Base-by-base conservation (phyloP, 2,888 invertebrate species). In the Leptura quadrifasciata region DNA sequence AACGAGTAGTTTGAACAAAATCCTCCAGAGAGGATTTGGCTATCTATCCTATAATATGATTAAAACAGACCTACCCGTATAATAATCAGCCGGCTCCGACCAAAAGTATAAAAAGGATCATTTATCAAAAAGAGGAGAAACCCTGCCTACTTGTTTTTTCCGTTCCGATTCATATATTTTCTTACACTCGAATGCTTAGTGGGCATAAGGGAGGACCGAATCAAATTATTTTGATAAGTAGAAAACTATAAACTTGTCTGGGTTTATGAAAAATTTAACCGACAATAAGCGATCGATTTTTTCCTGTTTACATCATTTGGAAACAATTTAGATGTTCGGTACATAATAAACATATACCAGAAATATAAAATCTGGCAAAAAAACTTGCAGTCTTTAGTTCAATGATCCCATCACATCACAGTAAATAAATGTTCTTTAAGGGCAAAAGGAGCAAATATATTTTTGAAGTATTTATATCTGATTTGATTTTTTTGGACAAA, bases 121-220 rank as follows among this genome's bases (percentile, higher is more conserved):
- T 85, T 84, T 84, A 85, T 85, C 84, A 84, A 83, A 82, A n/a
- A 47, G n/a, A n/a, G 6, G 47, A 47, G 47, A 47, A 74, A 77
- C 77, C 79, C 79, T 80, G 77, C 80, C 71, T 72, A 76, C 77
- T 76, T 80, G 74, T 83, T 84, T 83, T 47, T 83, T 81, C 15
- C 82, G 83, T 83, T 82, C 82, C 78, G 84, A 82, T 77, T 81
- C 83, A 84, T 85, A 83, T 84, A 83, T 84, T 84, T 80, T 68
- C 71, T 80, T 79, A 76, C 77, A 80, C 80, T 74, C 76, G 77
- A 47, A 47, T 47, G n/a, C n/a, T 47, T 47, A n/a, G 1, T 47
- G 31, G 35, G 10, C 18, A 10, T 31, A 20, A 60, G 15, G 31
- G 27, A n/a, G 31, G 60, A 3, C 10, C 60, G 35, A 39, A 39